These are phyloP conservation scores for Xiphophorus hellerii DNA, from an alignment of 2,113 vertebrate genomes.

Conservation along the genomic window DNA sequence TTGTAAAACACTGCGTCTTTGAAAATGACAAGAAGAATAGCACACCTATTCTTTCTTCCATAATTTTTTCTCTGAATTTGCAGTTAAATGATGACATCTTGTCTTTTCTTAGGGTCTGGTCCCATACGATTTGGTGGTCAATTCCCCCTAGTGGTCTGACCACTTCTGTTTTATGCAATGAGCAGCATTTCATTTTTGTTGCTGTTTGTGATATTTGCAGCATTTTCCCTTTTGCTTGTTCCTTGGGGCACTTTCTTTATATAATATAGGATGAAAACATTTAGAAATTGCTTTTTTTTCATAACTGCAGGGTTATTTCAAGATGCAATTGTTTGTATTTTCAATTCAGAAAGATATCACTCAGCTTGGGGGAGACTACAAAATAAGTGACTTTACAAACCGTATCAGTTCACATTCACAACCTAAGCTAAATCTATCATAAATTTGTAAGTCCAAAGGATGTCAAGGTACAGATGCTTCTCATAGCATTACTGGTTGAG, in stretches of 20 bases:
- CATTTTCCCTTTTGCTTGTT: conserved; percentile 34
- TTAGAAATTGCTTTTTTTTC: conserved; percentile 1
- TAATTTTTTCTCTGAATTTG: too few species aligned
- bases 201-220: too few species aligned
- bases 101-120: too few species aligned
- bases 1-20: too few species aligned
- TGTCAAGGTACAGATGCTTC: neutral
- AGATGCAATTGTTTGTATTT: conserved; percentile 24
- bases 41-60: too few species aligned
- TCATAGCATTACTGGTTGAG: conserved; percentile 6
- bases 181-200: too few species aligned
- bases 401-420: neutral
- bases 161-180: too few species aligned
- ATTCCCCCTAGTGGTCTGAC: too few species aligned
- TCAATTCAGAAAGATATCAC: conserved; percentile 24
- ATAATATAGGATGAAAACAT: conserved; percentile 43
- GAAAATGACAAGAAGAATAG: too few species aligned
- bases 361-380: neutral
- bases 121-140: too few species aligned
- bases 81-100: too few species aligned
- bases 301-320: conserved; percentile 27
- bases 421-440: neutral
- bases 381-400: conserved; percentile 15
- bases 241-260: conserved; percentile 29
- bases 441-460: conserved; percentile 7